Evolutionary conservation across 2,797 vertebrate species (phyloP), one percentile per base, ranked within the genome.

Genomic region (Atherinosoma microstoma): DNA sequence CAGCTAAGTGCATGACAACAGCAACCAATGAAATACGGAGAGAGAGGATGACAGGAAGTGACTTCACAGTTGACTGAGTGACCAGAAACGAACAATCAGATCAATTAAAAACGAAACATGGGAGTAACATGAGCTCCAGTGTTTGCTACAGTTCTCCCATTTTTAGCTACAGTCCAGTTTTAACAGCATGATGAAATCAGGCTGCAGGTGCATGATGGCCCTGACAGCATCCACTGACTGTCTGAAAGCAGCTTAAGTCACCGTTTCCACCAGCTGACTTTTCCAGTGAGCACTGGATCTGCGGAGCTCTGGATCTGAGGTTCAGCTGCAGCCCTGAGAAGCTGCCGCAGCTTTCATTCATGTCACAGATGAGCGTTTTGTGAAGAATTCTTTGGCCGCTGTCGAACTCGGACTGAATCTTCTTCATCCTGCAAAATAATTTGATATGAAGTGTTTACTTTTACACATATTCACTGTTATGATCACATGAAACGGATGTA

Each of bases 371-470:
- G 3, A 32, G 29, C 27, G 32, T 58, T 67, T 29, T 59, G 61
- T 0, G 58, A 15, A 0, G 34, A 1, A 0, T 42, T 64, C 56
- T 49, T 76, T 0, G 2, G 7, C 24, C 45, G 74, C 4, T 0
- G 69, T 53, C 36, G 61, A 7, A 35, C 49, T 36, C 1, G 38
- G 34, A 84, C 27, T 0, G 59, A 75, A 75, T 85, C 59, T 12
- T 94, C 91, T 1, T 93, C 91, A 45, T 94, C 94, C 94, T 95
- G 83, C 32, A 22, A 49, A 11, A 1, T 22, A 9, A 49, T 49
- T 22, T 10, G 47, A 10, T 22, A 4, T 15, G 1, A 49, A 22
- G 20, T 10, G 8, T 49, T 49, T 49, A 29, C 11, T 27, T 27
- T 24, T 1, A 15, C 22, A 54, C 22, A 24, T 27, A n/a, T n/a